Evolutionary conservation across 2,888 invertebrate species (phyloP).

Genomic region (Andrena chrysosceles): DNA sequence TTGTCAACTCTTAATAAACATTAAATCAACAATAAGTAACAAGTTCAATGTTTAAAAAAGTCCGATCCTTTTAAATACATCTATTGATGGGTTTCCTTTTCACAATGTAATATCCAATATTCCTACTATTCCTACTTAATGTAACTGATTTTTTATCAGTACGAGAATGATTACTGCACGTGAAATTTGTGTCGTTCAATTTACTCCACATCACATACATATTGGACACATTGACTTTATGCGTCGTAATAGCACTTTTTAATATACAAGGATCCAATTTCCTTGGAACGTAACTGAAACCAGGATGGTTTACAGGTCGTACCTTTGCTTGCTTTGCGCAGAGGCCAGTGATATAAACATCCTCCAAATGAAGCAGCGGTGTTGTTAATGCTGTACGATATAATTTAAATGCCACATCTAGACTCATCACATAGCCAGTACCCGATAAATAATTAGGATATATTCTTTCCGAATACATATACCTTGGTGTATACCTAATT

Average conservation of each 20-base stretch:
- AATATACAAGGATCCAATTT: conserved; percentile 86
- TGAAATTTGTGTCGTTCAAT: conserved; percentile 73
- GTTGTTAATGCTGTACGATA: conserved; percentile 89
- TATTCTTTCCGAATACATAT: conserved; percentile 90
- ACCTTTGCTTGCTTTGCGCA: conserved; percentile 88
- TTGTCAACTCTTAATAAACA: conserved; percentile 8
- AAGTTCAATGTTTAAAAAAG: conserved; percentile 25
- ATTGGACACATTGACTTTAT: conserved; percentile 86
- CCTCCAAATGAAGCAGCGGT: conserved; percentile 91
- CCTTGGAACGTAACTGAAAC: conserved; percentile 87
- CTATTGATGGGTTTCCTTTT: conserved; percentile 73
- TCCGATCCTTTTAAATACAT: conserved; percentile 52
- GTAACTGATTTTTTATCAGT: conserved; percentile 65
- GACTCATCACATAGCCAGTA: conserved; percentile 92
- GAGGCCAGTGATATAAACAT: conserved; percentile 92
- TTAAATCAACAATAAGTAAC: conserved; percentile 43
- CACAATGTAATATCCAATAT: conserved; percentile 77
- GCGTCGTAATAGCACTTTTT: conserved; percentile 86
- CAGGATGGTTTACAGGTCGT: conserved; percentile 88
- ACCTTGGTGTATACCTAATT: conserved; percentile 91
- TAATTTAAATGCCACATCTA: conserved; percentile 88
- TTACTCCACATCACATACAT: conserved; percentile 84
- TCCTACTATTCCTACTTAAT: conserved; percentile 72
- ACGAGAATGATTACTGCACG: conserved; percentile 68
- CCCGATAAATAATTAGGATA: conserved; percentile 94